Percentiles rank a stretch among this genome's conserved stretches.
Conservation (phyloP, 2,113 vertebrate species). For the Gallinago paraguaiae region DNA sequence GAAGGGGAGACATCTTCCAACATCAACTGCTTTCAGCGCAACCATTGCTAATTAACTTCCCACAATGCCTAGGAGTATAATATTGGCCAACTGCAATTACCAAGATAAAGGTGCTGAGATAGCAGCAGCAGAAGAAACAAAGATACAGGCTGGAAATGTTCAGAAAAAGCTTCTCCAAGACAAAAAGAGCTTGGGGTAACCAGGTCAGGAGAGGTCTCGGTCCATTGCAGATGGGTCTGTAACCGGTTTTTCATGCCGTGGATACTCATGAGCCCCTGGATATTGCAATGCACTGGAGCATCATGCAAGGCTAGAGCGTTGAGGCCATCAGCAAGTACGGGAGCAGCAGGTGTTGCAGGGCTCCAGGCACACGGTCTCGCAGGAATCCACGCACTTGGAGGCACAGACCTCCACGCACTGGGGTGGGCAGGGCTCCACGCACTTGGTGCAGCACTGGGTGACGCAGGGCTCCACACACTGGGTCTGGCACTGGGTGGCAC, state of each 20-base stretch:
- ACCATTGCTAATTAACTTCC: background rate
- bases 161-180: background rate
- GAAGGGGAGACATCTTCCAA: background rate
- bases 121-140: background rate
- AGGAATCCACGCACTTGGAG: background rate
- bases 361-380: slow-evolving; percentile 9
- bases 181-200: fast-evolving
- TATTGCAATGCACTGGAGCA: background rate
- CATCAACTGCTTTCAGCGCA: background rate
- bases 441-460: background rate
- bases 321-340: background rate
- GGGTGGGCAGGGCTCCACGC: background rate
- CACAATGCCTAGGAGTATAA: background rate
- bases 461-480: background rate
- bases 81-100: background rate
- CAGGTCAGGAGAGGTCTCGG: fast-evolving
- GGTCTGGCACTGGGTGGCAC: background rate
- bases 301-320: fast-evolving
- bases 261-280: background rate
- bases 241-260: background rate
- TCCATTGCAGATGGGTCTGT: background rate
- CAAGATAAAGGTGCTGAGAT: background rate
- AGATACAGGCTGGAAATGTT: background rate
- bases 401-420: background rate
- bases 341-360: background rate